Conservation (phyloP, 2,888 invertebrate genomes). For the Sericinus montela region DNA sequence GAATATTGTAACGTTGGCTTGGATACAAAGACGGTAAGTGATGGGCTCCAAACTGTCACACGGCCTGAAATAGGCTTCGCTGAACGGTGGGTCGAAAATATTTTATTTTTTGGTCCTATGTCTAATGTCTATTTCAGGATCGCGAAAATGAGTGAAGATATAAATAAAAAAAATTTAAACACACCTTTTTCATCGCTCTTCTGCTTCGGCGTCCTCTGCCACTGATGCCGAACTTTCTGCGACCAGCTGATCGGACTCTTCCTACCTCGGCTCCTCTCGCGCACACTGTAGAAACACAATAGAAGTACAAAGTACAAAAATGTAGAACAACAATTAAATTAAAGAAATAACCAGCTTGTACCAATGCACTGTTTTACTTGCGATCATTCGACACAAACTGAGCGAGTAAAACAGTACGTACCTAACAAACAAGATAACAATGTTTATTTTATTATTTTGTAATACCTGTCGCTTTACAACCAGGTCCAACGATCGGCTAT, state of each 20-base stretch:
- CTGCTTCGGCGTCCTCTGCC: constrained; percentile 76
- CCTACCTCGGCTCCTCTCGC: constrained; percentile 72
- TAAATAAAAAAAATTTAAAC: constrained; percentile 14
- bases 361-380: constrained; percentile 24
- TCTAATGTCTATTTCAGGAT: too few relatives aligned
- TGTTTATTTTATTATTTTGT: constrained; percentile 37
- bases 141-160: too few relatives aligned
- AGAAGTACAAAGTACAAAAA: not conserved
- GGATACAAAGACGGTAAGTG: too few relatives aligned
- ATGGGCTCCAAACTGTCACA: too few relatives aligned
- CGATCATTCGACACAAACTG: constrained; percentile 35
- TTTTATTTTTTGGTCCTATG: too few relatives aligned
- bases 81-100: too few relatives aligned
- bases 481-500: too few relatives aligned
- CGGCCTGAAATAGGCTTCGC: too few relatives aligned
- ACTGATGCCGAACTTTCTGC: constrained; percentile 81
- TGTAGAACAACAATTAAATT: too few relatives aligned
- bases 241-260: constrained; percentile 81
- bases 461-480: too few relatives aligned
- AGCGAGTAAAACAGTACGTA: constrained; percentile 32
- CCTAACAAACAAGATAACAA: constrained; percentile 51
- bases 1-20: too few relatives aligned
- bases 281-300: constrained; percentile 64
- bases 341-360: not conserved
- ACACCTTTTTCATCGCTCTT: constrained; percentile 54